Conservation (phyloP, 2,113 vertebrate genomes). For the Nesogale talazaci region DNA sequence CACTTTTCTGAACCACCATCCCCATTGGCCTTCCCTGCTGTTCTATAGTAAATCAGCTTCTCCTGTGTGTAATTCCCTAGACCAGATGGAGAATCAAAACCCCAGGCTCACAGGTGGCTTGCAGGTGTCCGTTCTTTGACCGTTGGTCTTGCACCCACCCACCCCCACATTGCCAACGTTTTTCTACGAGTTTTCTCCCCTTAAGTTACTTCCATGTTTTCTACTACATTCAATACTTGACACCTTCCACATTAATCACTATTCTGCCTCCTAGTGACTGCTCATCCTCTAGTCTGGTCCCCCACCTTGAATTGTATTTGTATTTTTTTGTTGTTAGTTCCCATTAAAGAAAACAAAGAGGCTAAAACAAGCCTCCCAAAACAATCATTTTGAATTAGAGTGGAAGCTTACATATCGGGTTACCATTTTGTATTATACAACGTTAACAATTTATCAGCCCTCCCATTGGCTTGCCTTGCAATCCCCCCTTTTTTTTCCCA, state of each 20-base stretch:
- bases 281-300: not conserved
- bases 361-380: not conserved
- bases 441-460: too few species aligned
- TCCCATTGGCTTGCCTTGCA: too few species aligned
- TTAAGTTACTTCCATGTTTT: constrained; percentile 25
- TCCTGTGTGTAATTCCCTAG: not conserved
- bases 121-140: not conserved
- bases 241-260: not conserved
- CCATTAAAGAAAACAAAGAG: too few species aligned
- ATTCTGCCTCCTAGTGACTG: not conserved
- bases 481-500: too few species aligned
- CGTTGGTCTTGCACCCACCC: not conserved
- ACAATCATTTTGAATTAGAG: too few species aligned
- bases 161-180: not conserved
- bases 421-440: too few species aligned
- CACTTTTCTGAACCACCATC: not conserved
- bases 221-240: not conserved
- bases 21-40: not conserved
- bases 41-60: not conserved
- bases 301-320: too few species aligned
- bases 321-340: too few species aligned
- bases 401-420: too few species aligned
- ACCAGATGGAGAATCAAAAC: not conserved
- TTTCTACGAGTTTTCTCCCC: not conserved
- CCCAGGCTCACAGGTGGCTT: not conserved